Percentiles rank a stretch among this genome's conserved stretches.
Conservation (phyloP, 2,797 vertebrate species). For the Myotis findleyi region DNA sequence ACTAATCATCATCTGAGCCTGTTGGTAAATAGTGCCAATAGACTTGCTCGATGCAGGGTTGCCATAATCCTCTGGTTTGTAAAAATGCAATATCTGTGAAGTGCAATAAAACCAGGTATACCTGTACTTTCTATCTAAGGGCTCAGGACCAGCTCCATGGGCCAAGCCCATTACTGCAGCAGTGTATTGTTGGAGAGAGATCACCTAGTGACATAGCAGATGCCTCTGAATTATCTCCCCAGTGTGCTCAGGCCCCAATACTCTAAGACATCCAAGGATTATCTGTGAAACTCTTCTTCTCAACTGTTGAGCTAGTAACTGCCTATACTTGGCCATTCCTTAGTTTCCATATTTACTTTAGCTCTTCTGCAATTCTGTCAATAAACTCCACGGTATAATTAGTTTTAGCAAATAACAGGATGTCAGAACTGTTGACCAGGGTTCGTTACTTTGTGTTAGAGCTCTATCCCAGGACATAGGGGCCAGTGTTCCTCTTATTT, state of each 20-base stretch:
- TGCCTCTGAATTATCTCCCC: constrained; percentile 22
- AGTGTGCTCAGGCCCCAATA: not conserved
- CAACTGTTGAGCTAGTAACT: constrained; percentile 56
- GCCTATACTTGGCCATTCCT: constrained; percentile 70
- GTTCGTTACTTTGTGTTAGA: constrained; percentile 73
- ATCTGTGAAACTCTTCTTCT: constrained; percentile 57
- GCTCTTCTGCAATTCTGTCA: constrained; percentile 77
- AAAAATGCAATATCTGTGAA: not conserved
- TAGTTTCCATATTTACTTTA: constrained; percentile 79
- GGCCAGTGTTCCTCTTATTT: constrained; percentile 69
- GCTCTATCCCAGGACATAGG: constrained; percentile 62
- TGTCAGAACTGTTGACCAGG: constrained; percentile 76
- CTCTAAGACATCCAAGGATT: constrained; percentile 17
- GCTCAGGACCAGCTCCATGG: not conserved
- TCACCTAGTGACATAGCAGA: not conserved
- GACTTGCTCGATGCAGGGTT: not conserved
- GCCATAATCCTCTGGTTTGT: not conserved
- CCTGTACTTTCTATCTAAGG: not conserved
- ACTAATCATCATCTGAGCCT: not conserved
- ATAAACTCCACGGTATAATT: constrained; percentile 73
- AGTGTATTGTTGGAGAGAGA: not conserved
- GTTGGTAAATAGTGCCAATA: not conserved
- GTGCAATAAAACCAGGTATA: not conserved
- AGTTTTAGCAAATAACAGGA: constrained; percentile 80
- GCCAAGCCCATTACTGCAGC: not conserved